Base-by-base conservation (phyloP, 2,797 vertebrate genomes). In the Limosa lapponica region DNA sequence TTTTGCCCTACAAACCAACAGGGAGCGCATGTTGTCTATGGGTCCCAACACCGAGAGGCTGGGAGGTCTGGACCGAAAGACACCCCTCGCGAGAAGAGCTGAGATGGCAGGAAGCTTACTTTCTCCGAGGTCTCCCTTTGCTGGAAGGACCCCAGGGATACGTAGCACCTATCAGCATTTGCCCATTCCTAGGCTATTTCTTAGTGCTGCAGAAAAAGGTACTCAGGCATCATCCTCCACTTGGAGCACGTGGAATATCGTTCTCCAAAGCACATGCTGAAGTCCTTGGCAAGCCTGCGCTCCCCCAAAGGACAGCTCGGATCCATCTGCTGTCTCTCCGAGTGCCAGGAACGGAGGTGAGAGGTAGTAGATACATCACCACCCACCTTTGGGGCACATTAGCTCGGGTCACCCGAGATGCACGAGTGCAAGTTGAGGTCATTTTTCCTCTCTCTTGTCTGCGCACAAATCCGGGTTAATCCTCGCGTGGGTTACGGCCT, bases 1-100 rank as follows among this genome's bases (percentile, higher is more conserved):
- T 37, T 28, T 10, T 16, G 2, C 8, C 5, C 8, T 27, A 3
- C 10, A 74, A 81, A 46, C 39, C 36, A 83, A 24, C 1, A 28
- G 46, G 16, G 24, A 66, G 8, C 20, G 4, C 3, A 7, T 5
- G 2, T 2, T 17, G 15, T 51, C 61, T 44, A 0, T 20, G 2
- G 7, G 13, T 28, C 52, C 86, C 77, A 41, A 52, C 44, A 73
- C 11, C 2, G 1, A 41, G 36, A 70, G 11, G 25, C 24, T 74
- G 77, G 51, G 73, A 82, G 37, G 44, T 52, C 62, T 71, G 54
- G 61, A 32, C n/a, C 32, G 19, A 55, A 87, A 43, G 41, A 5
- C 32, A 39, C 5, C 10, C 25, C 51, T 27, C n/a, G 39, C 2
- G 7, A 43, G 28, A 69, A 54, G 32, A 75, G 16, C 24, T 75